Evolutionary conservation across 2,797 vertebrate species (phyloP).

Genomic region (Buphagus erythrorhynchus): DNA sequence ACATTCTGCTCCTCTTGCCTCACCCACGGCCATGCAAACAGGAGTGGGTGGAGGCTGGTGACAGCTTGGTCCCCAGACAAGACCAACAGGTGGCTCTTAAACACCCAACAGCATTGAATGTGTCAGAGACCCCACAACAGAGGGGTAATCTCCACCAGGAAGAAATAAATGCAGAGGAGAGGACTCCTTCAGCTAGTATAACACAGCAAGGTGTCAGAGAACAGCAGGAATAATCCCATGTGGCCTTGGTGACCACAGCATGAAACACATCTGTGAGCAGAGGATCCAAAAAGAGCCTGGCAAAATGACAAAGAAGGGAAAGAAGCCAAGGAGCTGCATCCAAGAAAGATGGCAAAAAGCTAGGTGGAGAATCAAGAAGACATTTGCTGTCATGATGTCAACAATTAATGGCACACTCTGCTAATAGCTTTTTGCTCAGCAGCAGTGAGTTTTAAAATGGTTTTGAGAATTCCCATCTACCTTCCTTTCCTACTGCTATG

Average conservation of each 20-base stretch:
- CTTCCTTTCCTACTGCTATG: not conserved
- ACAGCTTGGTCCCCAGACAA: slow-evolving; percentile 5
- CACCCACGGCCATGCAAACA: not conserved
- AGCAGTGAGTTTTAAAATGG: not conserved
- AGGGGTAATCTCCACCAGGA: not conserved
- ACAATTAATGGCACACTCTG: not conserved
- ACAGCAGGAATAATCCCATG: not conserved
- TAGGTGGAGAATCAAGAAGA: not conserved
- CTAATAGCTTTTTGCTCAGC: not conserved
- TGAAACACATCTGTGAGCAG: not conserved
- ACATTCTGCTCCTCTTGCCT: slow-evolving; percentile 1
- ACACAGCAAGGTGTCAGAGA: not conserved
- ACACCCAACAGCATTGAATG: not conserved
- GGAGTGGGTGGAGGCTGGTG: not conserved
- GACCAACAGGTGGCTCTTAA: not conserved
- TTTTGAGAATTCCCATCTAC: not conserved
- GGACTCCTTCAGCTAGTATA: not conserved
- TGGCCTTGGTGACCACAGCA: not conserved
- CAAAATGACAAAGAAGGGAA: not conserved
- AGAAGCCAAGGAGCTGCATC: not conserved
- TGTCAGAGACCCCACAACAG: not conserved
- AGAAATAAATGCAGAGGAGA: not conserved
- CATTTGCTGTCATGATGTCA: not conserved
- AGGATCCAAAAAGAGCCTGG: not conserved
- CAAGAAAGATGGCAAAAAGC: not conserved